These are phyloP conservation scores for Morpho helenor DNA, from an alignment of 2,888 invertebrate genomes.

Conservation along the genomic window DNA sequence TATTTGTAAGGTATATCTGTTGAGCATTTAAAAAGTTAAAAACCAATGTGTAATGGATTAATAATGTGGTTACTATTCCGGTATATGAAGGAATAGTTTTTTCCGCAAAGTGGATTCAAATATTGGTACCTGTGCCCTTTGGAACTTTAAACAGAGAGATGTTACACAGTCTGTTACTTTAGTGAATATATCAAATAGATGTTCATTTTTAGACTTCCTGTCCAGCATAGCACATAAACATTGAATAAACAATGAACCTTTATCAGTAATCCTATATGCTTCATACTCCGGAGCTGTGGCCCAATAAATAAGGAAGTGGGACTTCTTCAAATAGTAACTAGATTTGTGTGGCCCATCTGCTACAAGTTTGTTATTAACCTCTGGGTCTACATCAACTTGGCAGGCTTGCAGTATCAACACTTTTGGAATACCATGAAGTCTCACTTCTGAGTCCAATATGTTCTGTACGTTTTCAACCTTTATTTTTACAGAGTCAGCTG, in stretches of 20 bases:
- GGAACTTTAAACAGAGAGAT: constrained; percentile 38
- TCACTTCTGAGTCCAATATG: constrained; percentile 50
- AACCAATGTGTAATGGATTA: not conserved
- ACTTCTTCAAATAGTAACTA: constrained; percentile 45
- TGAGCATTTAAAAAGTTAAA: too few relatives aligned
- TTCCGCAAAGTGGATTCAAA: constrained; percentile 55
- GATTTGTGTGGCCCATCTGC: constrained; percentile 45
- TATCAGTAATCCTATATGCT: constrained; percentile 52
- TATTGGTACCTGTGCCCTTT: constrained; percentile 53
- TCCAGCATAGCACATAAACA: constrained; percentile 49
- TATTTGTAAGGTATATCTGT: too few relatives aligned
- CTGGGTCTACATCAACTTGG: constrained; percentile 46
- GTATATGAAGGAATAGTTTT: constrained; percentile 48
- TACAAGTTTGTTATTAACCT: constrained; percentile 36
- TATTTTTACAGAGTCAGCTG: constrained; percentile 62
- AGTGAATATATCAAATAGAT: constrained; percentile 59
- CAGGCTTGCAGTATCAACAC: constrained; percentile 67
- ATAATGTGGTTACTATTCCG: constrained; percentile 1
- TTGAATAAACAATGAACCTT: constrained; percentile 66
- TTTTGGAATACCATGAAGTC: constrained; percentile 57
- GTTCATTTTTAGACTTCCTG: constrained; percentile 40
- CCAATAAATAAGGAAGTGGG: constrained; percentile 62
- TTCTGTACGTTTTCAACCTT: constrained; percentile 61
- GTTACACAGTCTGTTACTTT: constrained; percentile 51
- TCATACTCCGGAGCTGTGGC: constrained; percentile 67